Evolutionary conservation across 2,797 vertebrate genomes (phyloP).

Genomic region (Silurus aristotelis): DNA sequence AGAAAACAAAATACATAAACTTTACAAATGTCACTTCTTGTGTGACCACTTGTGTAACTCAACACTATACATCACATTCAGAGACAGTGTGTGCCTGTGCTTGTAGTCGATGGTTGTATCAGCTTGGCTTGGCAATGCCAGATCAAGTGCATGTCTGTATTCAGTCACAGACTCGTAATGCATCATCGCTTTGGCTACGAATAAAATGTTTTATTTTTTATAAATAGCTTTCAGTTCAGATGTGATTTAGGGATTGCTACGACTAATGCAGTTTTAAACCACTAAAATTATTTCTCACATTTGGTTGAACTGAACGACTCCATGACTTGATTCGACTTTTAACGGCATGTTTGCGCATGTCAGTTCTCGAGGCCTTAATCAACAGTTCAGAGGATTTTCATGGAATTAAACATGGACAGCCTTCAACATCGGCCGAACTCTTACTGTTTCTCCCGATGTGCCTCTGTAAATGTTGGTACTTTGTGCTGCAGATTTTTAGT

Average conservation of each 20-base stretch:
- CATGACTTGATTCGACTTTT: background rate
- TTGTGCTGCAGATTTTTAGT: conserved; percentile 16
- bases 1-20: background rate
- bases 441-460: conserved; percentile 6
- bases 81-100: background rate
- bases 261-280: conserved; percentile 9
- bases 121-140: background rate
- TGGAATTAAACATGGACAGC: background rate
- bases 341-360: background rate
- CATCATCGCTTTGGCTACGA: background rate
- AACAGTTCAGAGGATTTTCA: conserved; percentile 13
- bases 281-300: conserved; percentile 14
- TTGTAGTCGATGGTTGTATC: background rate
- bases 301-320: background rate
- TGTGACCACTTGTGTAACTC: background rate
- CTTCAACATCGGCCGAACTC: conserved; percentile 7
- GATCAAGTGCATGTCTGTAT: background rate
- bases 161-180: background rate
- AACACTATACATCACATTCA: background rate
- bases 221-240: background rate
- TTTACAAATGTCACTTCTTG: background rate
- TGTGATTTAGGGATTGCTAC: conserved; percentile 1
- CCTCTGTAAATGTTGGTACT: conserved; percentile 1
- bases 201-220: background rate
- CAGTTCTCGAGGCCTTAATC: conserved; percentile 32